Evolutionary conservation across 2,888 invertebrate species (phyloP), one percentile per base, ranked within the genome.

Genomic region (Drosophila leonis): DNA sequence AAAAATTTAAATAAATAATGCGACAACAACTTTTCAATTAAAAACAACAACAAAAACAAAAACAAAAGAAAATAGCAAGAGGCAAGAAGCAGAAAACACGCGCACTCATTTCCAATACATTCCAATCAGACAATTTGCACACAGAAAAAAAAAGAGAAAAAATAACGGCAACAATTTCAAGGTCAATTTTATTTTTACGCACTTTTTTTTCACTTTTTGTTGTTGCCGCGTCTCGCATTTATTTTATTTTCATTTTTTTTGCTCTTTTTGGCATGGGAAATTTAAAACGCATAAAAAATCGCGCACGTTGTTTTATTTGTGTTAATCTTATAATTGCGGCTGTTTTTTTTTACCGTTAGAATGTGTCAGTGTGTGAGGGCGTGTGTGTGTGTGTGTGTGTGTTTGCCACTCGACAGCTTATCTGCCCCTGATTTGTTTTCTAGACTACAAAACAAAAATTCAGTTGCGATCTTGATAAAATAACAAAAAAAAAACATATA

Each of bases 151-250:
- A 27, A 42, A 24, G 39, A 60, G 9, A 18, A 54, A 63, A 61
- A 60, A 56, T 59, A 54, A 41, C 31, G 39, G 52, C 57, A 62
- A 70, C 69, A 46, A 75, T 84, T 83, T 84, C 82, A 89, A 84
- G 87, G 84, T 84, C 74, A 79, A 88, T 88, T 72, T 85, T 85
- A 89, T 85, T 85, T 85, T 88, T 82, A 88, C 87, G 90, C 85
- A 80, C 79, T 74, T 83, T 85, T 83, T 85, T 54, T 51, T 18
- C 33, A 1, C 33, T 41, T 41, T 18, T 60, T 44, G 10, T 35
- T 49, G 20, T 31, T 20, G 39, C 29, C 42, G 63, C 1, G 41
- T 61, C 44, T 51, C 35, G 24, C 39, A 29, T 68, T 65, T 44
- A 18, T 63, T 49, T 44, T n/a, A n/a, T n/a, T n/a, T n/a, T n/a